phyloP scores from a whole-genome alignment of 92 coral and sea anemone genomes.

The Epizoanthus rinbou region DNA sequence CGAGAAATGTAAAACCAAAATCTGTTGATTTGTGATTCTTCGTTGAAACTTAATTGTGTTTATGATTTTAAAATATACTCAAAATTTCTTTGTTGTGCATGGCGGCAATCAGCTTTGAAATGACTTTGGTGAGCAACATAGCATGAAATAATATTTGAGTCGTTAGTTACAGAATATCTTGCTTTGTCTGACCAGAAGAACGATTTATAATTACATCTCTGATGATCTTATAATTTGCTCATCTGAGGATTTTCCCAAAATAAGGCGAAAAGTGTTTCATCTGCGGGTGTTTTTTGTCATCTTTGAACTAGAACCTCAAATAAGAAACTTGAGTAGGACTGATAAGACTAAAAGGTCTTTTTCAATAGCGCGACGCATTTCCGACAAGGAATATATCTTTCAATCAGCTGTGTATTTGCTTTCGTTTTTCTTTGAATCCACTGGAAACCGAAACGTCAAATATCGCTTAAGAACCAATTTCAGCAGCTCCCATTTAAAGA shows the following conservation, averaged over 20 bases:
- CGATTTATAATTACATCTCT: background rate
- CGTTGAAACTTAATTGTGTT: no score
- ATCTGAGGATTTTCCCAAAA: background rate
- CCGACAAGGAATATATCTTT: constrained; percentile 20
- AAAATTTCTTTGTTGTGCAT: background rate
- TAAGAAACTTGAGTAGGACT: background rate
- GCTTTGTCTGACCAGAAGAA: background rate
- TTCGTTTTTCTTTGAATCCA: constrained; percentile 13
- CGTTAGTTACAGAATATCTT: background rate
- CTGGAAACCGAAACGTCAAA: constrained; percentile 41
- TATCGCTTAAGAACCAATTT: constrained; percentile 18
- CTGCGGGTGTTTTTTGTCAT: background rate
- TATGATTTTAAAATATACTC: no score
- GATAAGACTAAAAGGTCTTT: background rate
- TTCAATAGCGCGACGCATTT: background rate
- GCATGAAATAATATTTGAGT: background rate
- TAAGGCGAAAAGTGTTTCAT: background rate
- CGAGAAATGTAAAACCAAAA: no score
- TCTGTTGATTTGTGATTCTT: no score
- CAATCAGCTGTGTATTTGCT: constrained; percentile 23
- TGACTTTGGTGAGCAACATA: background rate
- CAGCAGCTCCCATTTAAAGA: background rate
- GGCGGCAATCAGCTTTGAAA: background rate
- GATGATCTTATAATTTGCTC: no score
- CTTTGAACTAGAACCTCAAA: background rate